Base-by-base conservation (phyloP, 2,113 vertebrate genomes). In the Limnothrissa miodon region DNA sequence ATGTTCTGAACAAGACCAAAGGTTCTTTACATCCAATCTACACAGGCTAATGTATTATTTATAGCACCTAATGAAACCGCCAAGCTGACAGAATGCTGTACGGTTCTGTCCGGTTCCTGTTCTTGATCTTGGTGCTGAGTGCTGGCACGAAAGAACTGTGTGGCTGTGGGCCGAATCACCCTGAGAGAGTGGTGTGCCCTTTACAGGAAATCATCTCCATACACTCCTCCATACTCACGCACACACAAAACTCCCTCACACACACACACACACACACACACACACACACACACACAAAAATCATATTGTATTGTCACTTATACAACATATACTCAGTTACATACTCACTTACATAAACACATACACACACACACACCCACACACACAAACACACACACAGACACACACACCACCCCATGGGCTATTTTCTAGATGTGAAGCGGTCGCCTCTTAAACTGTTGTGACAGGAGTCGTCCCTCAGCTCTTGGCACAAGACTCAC, bases 241-340 rank as follows among this genome's bases (percentile, higher is more conserved):
- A 29, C 78, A 53, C 78, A 79, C 78, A 44, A 44, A 29, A 39
- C 92, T 91, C 88, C 86, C 87, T 89, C 81, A 45, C 78, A 56
- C 86, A 80, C 74, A 83, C 8, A 48, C 84, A 46, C 53, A 44
- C 78, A 42, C 46, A 79, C 46, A 44, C 92, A 91, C 88, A 33
- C 51, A 80, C 82, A 74, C 70, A 62, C 82, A 80, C 81, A 59
- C 86, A 80, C 79, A 83, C 19, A n/a, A n/a, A n/a, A n/a, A n/a
- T n/a, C 39, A 25, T 59, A 59, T n/a, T 53, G 2, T 33, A 2
- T 10, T 19, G 25, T 46, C 82, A 53, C 33, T 13, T 21, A 46
- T 8, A 66, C 56, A 78, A 19, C 23, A 48, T 1, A 46, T 39
- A 80, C 56, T 48, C 10, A 13, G 17, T 15, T 39, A 39, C 39